Base-by-base conservation (phyloP, 2,888 invertebrate genomes). In the Pedicia rivosa region DNA sequence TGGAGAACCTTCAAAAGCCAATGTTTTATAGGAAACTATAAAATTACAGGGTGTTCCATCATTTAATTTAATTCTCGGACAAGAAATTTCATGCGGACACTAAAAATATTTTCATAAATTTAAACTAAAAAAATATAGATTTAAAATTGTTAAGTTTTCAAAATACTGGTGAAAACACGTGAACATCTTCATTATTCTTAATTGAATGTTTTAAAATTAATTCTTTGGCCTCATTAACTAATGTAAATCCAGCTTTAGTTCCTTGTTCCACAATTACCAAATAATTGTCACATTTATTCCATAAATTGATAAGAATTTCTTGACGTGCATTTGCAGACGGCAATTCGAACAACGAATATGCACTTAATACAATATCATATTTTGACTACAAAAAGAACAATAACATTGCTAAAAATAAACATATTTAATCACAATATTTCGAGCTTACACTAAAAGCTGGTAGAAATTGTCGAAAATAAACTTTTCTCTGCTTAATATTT, bases 261-360 rank as follows among this genome's bases (percentile, higher is more conserved):
- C 92, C 92, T 45, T 78, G 72, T 59, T 94, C 92, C 1, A 88
- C 71, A 4, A 94, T 65, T 10, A 94, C 68, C 51, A 94, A 61
- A 54, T 80, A 88, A 9, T 78, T 70, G 44, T 74, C 68, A 0
- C 90, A 87, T 63, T 84, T 90, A 37, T 73, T 74, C 92, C 92
- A 94, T 7, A 94, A 63, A 49, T 77, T 82, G 35, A 75, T 64
- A 38, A 90, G 57, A 0, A 71, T 68, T 49, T 82, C 72, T 32
- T 83, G 56, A 34, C 92, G 67, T 17, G 66, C 64, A 49, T 72
- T 63, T 43, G 68, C 62, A 40, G 65, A 69, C 0, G 80, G 78
- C 44, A 90, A 56, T 59, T 94, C 92, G 46, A 91, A 68, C 43
- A 92, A 63, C 0, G 83, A 70, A 54, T 76, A 86, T 0, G 88